Percentiles rank a stretch among this genome's conserved stretches.
Evolutionary conservation across 1,140 invertebrate genomes (phyloP).

Genomic region (Danaus plexippus): DNA sequence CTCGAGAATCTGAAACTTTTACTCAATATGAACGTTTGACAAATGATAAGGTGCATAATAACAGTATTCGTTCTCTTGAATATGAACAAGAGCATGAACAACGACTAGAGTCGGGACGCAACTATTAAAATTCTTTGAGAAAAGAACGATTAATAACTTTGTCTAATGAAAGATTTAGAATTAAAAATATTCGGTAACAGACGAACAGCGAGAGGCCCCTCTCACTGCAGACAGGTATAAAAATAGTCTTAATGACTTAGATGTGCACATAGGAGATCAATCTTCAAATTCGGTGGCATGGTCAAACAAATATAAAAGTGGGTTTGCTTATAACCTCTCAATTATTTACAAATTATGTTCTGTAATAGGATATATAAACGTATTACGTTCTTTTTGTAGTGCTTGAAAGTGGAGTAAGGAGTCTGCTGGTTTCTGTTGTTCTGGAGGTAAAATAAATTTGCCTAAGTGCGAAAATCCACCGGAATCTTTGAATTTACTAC

Average conservation of each 20-base stretch:
- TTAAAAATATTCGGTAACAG: conserved; percentile 18
- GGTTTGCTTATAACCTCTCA: conserved; percentile 19
- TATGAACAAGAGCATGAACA: conserved; percentile 9
- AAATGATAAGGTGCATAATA: background rate
- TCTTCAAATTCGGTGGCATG: conserved; percentile 13
- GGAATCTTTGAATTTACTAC: conserved; percentile 21
- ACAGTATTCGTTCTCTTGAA: conserved; percentile 15
- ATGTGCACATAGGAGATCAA: conserved; percentile 9
- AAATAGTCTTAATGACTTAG: conserved; percentile 16
- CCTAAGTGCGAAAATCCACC: conserved; percentile 14
- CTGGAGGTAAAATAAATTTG: conserved; percentile 20
- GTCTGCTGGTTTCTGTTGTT: conserved; percentile 24
- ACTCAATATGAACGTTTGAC: conserved; percentile 7
- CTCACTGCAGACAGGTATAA: background rate
- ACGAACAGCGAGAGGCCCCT: conserved; percentile 17
- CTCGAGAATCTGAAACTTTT: background rate
- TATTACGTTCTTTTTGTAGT: conserved; percentile 23
- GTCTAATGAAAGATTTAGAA: conserved; percentile 18
- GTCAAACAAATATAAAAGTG: conserved; percentile 19
- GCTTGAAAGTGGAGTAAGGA: conserved; percentile 25
- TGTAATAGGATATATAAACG: conserved; percentile 18
- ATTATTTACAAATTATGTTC: conserved; percentile 20
- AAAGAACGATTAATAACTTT: conserved; percentile 15
- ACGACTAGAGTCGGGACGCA: conserved; percentile 12
- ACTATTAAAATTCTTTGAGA: conserved; percentile 12